These are phyloP conservation scores for Virgularia gustaviana DNA, from an alignment of 92 coral and sea anemone species.

Conservation along the genomic window DNA sequence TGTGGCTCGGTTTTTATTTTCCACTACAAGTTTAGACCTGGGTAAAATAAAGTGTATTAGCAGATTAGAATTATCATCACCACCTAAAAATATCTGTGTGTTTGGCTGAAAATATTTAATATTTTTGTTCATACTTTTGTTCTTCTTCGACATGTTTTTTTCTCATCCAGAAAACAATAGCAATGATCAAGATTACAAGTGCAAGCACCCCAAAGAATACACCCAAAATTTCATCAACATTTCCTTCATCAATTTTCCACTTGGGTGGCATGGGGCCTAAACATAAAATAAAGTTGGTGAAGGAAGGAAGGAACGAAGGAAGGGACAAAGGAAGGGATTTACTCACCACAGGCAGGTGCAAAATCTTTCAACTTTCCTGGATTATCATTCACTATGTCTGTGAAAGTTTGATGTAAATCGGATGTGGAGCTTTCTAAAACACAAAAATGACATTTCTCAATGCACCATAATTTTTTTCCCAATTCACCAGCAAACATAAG, in stretches of 20 bases:
- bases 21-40: constrained; percentile 31
- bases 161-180: constrained; percentile 12
- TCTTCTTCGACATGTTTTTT: background rate
- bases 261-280: background rate
- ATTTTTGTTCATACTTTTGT: background rate
- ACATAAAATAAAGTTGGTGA: background rate
- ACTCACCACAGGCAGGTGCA: constrained; percentile 8
- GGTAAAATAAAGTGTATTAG: background rate
- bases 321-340: background rate
- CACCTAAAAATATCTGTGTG: background rate
- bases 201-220: constrained; percentile 12
- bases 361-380: constrained; percentile 12
- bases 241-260: constrained; percentile 27
- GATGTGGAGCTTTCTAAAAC: constrained; percentile 14
- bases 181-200: background rate
- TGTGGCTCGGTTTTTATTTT: background rate
- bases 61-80: too few species aligned
- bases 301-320: background rate
- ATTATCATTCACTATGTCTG: constrained; percentile 9
- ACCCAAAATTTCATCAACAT: constrained; percentile 14
- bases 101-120: background rate
- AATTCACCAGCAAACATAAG: background rate
- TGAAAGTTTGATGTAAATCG: constrained; percentile 7
- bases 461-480: background rate
- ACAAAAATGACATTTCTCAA: too few species aligned